Evolutionary conservation across 2,113 vertebrate genomes (phyloP).

Genomic region (Stercorarius parasiticus): DNA sequence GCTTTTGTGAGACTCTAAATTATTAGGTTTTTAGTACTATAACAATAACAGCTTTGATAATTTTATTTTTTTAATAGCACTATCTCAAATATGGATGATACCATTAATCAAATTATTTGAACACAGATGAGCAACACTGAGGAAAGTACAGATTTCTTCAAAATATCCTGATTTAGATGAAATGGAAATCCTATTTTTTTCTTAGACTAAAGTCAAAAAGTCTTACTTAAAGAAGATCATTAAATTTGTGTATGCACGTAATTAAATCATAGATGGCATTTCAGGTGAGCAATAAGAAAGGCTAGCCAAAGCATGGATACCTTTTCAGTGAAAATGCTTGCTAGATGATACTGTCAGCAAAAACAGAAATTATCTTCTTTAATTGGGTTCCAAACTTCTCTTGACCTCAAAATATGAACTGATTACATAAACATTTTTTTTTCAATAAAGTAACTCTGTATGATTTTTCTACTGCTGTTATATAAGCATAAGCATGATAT

Average conservation of each 20-base stretch:
- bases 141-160: neutral
- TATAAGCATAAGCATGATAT: neutral
- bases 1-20: neutral
- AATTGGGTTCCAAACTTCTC: slow-evolving; percentile 24
- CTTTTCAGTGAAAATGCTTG: neutral
- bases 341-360: neutral
- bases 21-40: neutral
- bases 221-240: neutral
- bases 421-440: neutral
- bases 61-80: neutral
- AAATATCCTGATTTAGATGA: neutral
- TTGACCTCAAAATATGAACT: neutral
- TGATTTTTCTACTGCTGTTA: neutral
- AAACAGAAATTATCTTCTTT: neutral
- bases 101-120: neutral
- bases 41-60: neutral
- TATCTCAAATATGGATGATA: neutral
- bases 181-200: neutral
- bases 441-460: neutral
- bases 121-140: neutral
- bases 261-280: neutral
- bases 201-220: neutral
- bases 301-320: neutral
- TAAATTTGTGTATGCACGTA: neutral
- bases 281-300: neutral